These are phyloP conservation scores for Gila robusta DNA, from an alignment of 2,797 vertebrate genomes.

Conservation along the genomic window DNA sequence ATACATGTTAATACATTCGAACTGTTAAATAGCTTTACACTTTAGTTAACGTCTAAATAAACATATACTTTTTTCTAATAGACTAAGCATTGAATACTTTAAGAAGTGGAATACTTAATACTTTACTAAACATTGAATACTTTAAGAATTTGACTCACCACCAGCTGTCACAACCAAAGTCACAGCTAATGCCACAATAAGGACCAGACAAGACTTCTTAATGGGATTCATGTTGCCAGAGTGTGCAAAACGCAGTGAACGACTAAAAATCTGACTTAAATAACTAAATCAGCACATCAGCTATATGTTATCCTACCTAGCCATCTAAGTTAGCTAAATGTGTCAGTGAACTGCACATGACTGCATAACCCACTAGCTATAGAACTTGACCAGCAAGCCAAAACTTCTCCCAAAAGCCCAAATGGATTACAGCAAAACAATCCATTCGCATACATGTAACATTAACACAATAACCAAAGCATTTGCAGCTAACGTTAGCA, in stretches of 20 bases:
- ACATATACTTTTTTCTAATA: background rate
- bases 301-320: conserved; percentile 63
- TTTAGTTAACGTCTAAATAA: background rate
- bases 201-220: conserved; percentile 61
- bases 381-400: background rate
- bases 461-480: background rate
- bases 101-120: too few relatives aligned
- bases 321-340: conserved; percentile 19
- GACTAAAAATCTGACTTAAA: conserved; percentile 66
- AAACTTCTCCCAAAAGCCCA: conserved; percentile 10
- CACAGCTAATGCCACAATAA: conserved; percentile 69
- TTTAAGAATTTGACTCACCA: conserved; percentile 72
- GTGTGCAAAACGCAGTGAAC: conserved; percentile 62
- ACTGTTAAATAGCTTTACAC: background rate
- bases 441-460: conserved; percentile 3
- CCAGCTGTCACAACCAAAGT: conserved; percentile 70
- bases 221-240: conserved; percentile 60
- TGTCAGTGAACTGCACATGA: conserved; percentile 41
- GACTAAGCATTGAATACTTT: too few relatives aligned
- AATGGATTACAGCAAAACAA: background rate
- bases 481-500: background rate
- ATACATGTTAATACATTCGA: background rate
- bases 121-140: background rate
- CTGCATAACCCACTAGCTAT: conserved; percentile 29
- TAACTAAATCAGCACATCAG: conserved; percentile 57